These are phyloP conservation scores for Polypterus senegalus DNA, from an alignment of 2,113 vertebrate species.

Conservation along the genomic window DNA sequence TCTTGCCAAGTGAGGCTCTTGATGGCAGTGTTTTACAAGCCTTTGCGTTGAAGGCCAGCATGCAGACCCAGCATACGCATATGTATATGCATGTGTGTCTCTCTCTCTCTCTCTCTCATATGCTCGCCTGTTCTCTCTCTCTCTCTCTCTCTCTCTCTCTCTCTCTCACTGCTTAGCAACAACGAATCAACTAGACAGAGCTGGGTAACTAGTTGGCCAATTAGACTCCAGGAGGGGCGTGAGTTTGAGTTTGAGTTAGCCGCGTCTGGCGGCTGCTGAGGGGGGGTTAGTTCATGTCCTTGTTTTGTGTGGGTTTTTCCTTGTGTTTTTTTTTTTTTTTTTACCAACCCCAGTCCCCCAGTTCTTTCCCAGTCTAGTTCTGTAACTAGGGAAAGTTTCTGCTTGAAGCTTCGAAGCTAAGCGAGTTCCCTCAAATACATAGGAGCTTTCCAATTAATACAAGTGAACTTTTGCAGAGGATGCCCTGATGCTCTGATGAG, in stretches of 20 bases:
- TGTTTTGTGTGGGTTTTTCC: conserved; percentile 7
- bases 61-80: too few relatives aligned
- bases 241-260: conserved; percentile 55
- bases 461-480: too few relatives aligned
- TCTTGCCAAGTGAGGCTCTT: too few relatives aligned
- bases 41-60: too few relatives aligned
- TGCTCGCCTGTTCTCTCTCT: too few relatives aligned
- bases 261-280: conserved; percentile 31
- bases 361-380: conserved; percentile 12
- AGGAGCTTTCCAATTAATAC: too few relatives aligned
- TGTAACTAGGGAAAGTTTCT: conserved; percentile 25
- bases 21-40: too few relatives aligned
- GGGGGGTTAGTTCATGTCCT: conserved; percentile 25
- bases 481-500: too few relatives aligned
- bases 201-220: conserved; percentile 33
- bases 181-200: conserved; percentile 46
- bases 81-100: too few relatives aligned
- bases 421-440: too few relatives aligned
- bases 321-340: conserved; percentile 1
- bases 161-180: conserved; percentile 66
- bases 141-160: conserved; percentile 31
- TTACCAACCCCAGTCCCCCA: not conserved
- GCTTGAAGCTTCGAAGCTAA: too few relatives aligned
- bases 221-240: conserved; percentile 32
- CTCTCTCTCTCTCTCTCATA: too few relatives aligned